phyloP scores from a whole-genome alignment of 92 coral and sea anemone genomes.

The Zoanthus sansibaricus region DNA sequence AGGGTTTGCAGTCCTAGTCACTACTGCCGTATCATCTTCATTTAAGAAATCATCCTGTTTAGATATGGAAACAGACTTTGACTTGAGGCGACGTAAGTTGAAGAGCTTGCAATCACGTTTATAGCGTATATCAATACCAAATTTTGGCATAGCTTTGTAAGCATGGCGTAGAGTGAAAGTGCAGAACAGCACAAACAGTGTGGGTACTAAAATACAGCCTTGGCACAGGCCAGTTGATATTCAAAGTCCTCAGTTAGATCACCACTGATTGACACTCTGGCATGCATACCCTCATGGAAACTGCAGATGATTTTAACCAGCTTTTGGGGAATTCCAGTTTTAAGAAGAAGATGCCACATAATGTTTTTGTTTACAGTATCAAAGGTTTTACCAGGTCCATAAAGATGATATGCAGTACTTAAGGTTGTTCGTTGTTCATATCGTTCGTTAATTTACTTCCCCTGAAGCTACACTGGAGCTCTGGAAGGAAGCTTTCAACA shows the following conservation, averaged over 20 bases:
- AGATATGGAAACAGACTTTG: slow-evolving; percentile 1
- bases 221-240: background rate
- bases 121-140: background rate
- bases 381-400: background rate
- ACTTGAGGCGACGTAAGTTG: background rate
- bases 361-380: background rate
- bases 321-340: background rate
- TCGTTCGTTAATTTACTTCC: no score
- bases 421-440: background rate
- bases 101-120: background rate
- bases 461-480: background rate
- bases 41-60: background rate
- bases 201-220: background rate
- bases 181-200: background rate
- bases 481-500: background rate
- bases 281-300: background rate
- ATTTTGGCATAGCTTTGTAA: background rate
- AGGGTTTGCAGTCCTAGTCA: background rate
- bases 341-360: background rate
- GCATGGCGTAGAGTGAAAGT: background rate
- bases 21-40: background rate
- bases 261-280: background rate
- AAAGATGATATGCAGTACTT: background rate
- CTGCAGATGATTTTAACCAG: background rate
- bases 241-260: background rate